These are phyloP conservation scores for Melanogrammus aeglefinus DNA, from an alignment of 2,797 vertebrate species.

Conservation along the genomic window DNA sequence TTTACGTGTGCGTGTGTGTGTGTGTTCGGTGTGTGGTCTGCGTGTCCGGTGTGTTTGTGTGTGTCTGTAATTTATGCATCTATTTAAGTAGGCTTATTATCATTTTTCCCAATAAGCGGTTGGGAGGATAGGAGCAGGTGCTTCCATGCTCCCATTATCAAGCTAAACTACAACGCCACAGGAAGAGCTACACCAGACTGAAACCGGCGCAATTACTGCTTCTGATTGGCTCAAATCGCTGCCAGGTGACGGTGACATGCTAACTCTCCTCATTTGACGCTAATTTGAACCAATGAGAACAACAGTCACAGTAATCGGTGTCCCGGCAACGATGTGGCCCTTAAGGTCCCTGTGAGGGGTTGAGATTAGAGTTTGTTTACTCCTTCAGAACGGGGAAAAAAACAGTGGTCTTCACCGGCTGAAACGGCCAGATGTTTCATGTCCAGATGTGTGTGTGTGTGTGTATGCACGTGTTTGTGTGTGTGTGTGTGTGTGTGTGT, in stretches of 20 bases:
- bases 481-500: constrained; percentile 11
- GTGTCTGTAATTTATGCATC: not conserved
- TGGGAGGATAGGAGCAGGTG: not conserved
- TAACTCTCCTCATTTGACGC: not conserved
- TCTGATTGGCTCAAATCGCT: not conserved
- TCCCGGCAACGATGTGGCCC: not conserved
- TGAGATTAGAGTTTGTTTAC: not conserved
- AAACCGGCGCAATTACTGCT: not conserved
- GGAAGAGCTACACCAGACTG: not conserved
- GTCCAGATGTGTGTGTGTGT: constrained; percentile 4
- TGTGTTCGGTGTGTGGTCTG: constrained; percentile 4
- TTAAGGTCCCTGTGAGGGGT: not conserved
- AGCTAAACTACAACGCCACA: not conserved
- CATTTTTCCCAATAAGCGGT: not conserved
- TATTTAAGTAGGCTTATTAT: not conserved
- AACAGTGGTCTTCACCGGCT: not conserved
- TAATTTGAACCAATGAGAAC: constrained; percentile 1
- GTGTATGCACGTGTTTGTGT: not conserved
- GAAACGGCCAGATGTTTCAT: not conserved
- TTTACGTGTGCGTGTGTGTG: too few relatives aligned
- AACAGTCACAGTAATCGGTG: not conserved
- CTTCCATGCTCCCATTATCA: too few relatives aligned
- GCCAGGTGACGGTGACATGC: not conserved
- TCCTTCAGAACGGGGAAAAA: not conserved
- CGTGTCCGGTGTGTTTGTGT: not conserved